phyloP scores from a whole-genome alignment of 2,113 vertebrate species.

The Naja naja region DNA sequence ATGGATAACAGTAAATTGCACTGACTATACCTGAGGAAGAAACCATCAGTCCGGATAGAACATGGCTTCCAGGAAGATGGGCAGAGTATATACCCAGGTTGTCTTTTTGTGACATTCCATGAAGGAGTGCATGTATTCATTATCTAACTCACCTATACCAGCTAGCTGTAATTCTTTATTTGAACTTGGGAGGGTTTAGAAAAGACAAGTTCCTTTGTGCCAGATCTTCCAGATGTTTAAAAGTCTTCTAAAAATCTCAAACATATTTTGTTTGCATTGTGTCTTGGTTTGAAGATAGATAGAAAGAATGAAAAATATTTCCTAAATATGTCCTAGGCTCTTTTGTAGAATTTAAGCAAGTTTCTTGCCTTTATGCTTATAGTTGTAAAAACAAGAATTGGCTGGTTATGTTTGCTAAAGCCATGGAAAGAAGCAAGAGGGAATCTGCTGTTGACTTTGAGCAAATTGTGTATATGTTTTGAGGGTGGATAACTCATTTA shows the following conservation, averaged over 20 bases:
- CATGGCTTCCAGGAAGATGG: not conserved
- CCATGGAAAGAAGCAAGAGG: not conserved
- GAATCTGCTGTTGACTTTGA: not conserved
- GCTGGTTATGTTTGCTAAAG: not conserved
- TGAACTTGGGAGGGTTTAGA: not conserved
- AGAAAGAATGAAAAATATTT: not conserved
- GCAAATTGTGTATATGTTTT: not conserved
- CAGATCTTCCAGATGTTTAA: not conserved
- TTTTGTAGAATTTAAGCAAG: not conserved
- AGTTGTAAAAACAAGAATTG: not conserved
- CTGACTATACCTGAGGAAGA: not conserved
- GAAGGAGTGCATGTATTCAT: slow-evolving; percentile 14
- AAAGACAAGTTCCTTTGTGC: not conserved
- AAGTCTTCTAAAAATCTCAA: not conserved
- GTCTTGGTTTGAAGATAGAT: not conserved
- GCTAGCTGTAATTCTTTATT: not conserved
- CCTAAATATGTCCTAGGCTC: not conserved
- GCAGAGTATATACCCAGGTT: not conserved
- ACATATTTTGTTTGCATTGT: not conserved
- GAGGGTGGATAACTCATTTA: not conserved
- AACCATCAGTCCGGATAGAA: not conserved
- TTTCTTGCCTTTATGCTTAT: not conserved
- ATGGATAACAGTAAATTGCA: not conserved
- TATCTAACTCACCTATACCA: not conserved
- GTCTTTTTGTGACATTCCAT: not conserved